A percentile compares a stretch with the other conserved stretches of the same genome.
phyloP scores from a whole-genome alignment of 1,140 invertebrate genomes.

The Aleiodes sp. region DNA sequence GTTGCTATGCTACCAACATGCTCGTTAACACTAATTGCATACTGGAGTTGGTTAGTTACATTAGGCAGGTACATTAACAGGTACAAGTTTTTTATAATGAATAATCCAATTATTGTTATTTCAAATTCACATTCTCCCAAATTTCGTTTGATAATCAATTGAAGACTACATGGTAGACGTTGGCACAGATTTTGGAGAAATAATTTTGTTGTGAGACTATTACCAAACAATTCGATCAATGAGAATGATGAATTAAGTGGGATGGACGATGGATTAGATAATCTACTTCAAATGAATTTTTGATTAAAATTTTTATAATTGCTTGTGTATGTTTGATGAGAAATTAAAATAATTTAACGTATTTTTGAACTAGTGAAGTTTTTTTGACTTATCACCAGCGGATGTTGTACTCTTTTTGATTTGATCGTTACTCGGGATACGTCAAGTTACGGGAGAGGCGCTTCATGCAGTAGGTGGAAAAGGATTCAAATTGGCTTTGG shows the following conservation, averaged over 20 bases:
- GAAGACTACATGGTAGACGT: slow-evolving; percentile 58
- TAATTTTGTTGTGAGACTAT: slow-evolving; percentile 58
- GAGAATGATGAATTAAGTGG: background rate
- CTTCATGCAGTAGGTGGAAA: slow-evolving; percentile 16
- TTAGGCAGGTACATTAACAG: slow-evolving; percentile 56
- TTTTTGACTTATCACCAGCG: background rate
- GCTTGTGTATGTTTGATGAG: background rate
- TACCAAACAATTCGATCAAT: slow-evolving; percentile 41
- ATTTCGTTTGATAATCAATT: slow-evolving; percentile 7
- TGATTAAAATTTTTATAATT: background rate
- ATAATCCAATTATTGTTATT: background rate
- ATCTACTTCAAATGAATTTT: slow-evolving; percentile 22
- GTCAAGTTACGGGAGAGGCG: background rate
- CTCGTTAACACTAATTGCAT: slow-evolving; percentile 57
- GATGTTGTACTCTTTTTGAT: slow-evolving; percentile 18
- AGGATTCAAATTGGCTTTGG: slow-evolving; percentile 36
- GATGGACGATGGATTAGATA: slow-evolving; percentile 18
- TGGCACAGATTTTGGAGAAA: slow-evolving; percentile 61
- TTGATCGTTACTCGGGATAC: slow-evolving; percentile 25
- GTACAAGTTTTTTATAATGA: slow-evolving; percentile 27
- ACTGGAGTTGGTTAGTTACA: slow-evolving; percentile 62
- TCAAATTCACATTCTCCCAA: background rate
- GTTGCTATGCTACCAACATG: slow-evolving; percentile 62
- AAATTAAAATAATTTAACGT: background rate
- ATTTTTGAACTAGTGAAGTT: background rate